Conservation (phyloP, 37 sponge, comb jelly and placozoan genomes). For the Cliona cf. orientalis region DNA sequence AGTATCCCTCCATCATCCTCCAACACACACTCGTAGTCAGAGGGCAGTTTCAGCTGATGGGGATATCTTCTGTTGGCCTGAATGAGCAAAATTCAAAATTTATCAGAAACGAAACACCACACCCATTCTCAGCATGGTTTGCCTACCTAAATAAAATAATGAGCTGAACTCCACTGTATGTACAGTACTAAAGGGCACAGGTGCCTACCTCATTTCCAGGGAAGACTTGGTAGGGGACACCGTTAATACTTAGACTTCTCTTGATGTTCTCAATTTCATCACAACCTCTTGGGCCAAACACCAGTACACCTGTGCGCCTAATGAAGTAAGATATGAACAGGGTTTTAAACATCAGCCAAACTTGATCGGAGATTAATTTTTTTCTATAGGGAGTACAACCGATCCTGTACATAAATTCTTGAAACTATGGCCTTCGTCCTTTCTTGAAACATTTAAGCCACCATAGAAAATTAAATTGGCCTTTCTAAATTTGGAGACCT, state of each 20-base stretch:
- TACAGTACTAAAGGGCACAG: neutral
- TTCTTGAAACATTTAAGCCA: too few relatives aligned
- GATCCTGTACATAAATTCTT: too few relatives aligned
- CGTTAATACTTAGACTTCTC: neutral
- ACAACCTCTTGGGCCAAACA: slow-evolving; percentile 31
- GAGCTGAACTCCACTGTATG: too few relatives aligned
- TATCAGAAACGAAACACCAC: too few relatives aligned
- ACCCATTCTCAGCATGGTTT: too few relatives aligned
- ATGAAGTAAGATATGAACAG: neutral
- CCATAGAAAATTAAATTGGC: too few relatives aligned
- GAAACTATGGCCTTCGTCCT: neutral
- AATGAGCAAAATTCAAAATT: too few relatives aligned
- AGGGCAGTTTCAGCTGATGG: slow-evolving; percentile 63
- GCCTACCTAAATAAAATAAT: too few relatives aligned
- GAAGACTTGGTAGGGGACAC: slow-evolving; percentile 6
- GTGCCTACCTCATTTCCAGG: slow-evolving; percentile 7
- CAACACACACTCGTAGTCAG: slow-evolving; percentile 51
- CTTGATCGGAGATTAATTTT: too few relatives aligned
- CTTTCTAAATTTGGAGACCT: too few relatives aligned
- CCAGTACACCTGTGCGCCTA: slow-evolving; percentile 57
- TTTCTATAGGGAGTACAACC: too few relatives aligned
- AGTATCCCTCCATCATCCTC: slow-evolving; percentile 77
- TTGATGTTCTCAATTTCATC: neutral
- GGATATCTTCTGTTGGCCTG: slow-evolving; percentile 50
- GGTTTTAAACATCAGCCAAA: too few relatives aligned